Percentiles rank a stretch among this genome's conserved stretches.
phyloP scores from a whole-genome alignment of 23 tunicate genomes.

The Trididemnum nubilum region DNA sequence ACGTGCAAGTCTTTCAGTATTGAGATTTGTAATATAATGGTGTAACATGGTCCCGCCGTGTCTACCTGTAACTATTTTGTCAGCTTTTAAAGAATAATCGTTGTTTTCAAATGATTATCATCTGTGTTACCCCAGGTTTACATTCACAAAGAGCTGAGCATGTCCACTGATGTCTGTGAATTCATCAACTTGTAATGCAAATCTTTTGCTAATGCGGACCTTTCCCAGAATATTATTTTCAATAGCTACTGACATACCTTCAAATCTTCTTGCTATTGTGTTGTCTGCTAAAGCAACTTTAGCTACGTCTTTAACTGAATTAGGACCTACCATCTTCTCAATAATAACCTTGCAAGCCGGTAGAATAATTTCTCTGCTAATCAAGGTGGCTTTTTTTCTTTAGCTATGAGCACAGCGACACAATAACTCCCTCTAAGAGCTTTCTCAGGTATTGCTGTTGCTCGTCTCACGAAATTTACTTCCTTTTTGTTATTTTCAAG shows the following conservation, averaged over 20 bases:
- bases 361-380: constrained; percentile 34
- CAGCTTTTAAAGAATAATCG: background rate
- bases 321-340: constrained; percentile 26
- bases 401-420: constrained; percentile 40
- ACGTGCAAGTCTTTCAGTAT: too few relatives aligned
- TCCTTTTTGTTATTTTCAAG: constrained; percentile 13
- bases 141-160: too few relatives aligned
- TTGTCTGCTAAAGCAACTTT: constrained; percentile 32
- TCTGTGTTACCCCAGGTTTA: too few relatives aligned
- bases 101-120: too few relatives aligned
- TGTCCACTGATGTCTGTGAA: too few relatives aligned
- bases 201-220: constrained; percentile 30
- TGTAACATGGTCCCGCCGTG: background rate
- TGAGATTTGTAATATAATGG: background rate
- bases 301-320: constrained; percentile 28
- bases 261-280: constrained; percentile 14
- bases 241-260: constrained; percentile 34
- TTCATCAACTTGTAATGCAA: constrained; percentile 38
- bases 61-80: background rate
- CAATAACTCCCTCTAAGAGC: constrained; percentile 9
- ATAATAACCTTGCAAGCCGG: too few relatives aligned
- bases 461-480: background rate
- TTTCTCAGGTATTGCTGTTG: constrained; percentile 9
- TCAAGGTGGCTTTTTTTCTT: constrained; percentile 30
- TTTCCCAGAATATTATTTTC: constrained; percentile 28